Evolutionary conservation across 2,888 invertebrate species (phyloP), one percentile per base, ranked within the genome.

Genomic region (Anthophora plumipes): DNA sequence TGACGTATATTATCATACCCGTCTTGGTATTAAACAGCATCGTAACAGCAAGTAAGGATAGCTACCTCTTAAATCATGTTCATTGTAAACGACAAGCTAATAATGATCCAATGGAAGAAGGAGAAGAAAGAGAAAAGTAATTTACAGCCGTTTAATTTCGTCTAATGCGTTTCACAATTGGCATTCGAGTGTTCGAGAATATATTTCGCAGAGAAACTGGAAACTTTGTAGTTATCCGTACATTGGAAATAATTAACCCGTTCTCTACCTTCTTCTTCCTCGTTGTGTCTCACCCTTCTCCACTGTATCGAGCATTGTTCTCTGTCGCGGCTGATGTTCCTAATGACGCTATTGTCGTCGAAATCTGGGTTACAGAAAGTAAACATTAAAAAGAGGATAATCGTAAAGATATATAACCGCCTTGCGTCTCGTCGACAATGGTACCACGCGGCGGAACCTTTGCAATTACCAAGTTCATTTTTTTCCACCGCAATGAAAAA

Each of bases 271-370:
- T 14, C 14, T 52, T 4, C 17, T 54, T 66, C 59, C 43, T 39
- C 52, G 17, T 41, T 7, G 7, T 48, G 17, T 50, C n/a, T 48
- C 46, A 55, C 43, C 31, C 41, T 41, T 17, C 17, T 31, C 11
- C 22, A 39, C 68, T 50, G 64, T 48, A 71, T 68, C 63, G 69
- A 48, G 76, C 81, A 82, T 87, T 84, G 83, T 85, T 83, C 77
- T 22, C 37, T n/a, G 31, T 25, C 60, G 52, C 31, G 12, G 48
- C 8, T 60, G 25, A 46, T 69, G 80, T 84, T 83, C 70, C 86
- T 88, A 88, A 89, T 89, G 84, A 84, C 77, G 73, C 77, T 83
- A 83, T 89, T 88, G 86, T 86, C 64, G 48, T 61, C 59, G 71
- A 73, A 61, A 82, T 81, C 63, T 50, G 22, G 67, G 59, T 50